phyloP scores from a whole-genome alignment of 2,797 vertebrate genomes.

The Eulemur albifrons region DNA sequence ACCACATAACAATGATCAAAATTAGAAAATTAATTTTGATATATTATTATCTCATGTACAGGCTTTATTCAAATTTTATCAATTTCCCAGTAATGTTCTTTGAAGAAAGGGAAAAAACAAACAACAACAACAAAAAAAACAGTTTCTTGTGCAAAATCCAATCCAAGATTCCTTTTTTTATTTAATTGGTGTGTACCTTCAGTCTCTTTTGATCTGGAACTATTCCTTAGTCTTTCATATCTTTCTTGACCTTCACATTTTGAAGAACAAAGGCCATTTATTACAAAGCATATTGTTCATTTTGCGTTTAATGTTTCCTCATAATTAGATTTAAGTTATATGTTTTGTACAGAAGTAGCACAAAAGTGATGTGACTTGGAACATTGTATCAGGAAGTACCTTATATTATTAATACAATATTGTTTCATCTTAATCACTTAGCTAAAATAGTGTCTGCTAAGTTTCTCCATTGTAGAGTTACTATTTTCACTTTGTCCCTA shows the following conservation, averaged over 20 bases:
- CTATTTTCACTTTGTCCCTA: neutral
- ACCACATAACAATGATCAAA: neutral
- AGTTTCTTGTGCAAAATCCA: neutral
- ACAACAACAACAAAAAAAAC: too few species aligned
- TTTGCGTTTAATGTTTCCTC: neutral
- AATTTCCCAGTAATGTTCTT: neutral
- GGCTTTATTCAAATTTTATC: constrained; percentile 31
- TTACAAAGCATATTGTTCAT: neutral
- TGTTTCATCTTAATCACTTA: neutral
- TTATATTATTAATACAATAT: too few species aligned
- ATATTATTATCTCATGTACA: neutral
- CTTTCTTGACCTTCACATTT: neutral
- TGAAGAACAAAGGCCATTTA: neutral
- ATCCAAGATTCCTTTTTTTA: neutral
- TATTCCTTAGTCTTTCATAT: neutral
- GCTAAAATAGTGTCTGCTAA: neutral
- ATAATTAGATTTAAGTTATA: neutral
- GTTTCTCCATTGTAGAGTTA: neutral
- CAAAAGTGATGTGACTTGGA: neutral
- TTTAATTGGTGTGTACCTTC: neutral
- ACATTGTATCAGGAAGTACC: neutral
- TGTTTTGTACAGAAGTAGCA: neutral
- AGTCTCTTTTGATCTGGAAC: neutral
- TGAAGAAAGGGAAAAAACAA: neutral
- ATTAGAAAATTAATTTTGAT: constrained; percentile 16